phyloP scores from a whole-genome alignment of 2,113 vertebrate genomes.

The Calidris pygmaea region DNA sequence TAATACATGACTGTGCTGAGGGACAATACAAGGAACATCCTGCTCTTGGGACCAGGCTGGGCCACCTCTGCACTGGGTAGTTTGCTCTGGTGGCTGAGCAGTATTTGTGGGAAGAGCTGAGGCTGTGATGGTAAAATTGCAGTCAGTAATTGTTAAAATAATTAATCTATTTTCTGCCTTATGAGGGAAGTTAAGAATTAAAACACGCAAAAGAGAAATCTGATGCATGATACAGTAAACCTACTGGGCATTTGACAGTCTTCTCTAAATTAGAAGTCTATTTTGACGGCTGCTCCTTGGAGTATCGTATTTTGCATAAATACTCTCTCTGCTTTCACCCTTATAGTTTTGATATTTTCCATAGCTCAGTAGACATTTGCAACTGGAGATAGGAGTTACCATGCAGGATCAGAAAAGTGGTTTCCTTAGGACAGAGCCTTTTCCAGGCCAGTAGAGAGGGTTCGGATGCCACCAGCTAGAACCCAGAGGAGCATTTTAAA shows the following conservation, averaged over 20 bases:
- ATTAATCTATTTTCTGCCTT: not conserved
- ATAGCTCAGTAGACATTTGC: not conserved
- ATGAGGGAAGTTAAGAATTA: not conserved
- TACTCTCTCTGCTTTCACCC: not conserved
- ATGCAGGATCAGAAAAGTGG: not conserved
- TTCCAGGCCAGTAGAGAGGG: not conserved
- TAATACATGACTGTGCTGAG: not conserved
- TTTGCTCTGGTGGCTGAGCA: not conserved
- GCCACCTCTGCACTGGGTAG: not conserved
- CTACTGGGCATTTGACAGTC: not conserved
- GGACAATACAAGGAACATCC: not conserved
- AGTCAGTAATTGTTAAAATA: not conserved
- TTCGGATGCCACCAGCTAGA: not conserved
- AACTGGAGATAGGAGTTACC: not conserved
- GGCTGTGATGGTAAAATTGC: not conserved
- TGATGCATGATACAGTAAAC: not conserved
- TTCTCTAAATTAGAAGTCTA: not conserved
- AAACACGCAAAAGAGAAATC: not conserved
- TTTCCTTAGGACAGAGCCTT: not conserved
- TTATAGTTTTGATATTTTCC: not conserved
- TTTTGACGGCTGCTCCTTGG: constrained; percentile 21
- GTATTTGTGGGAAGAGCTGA: not conserved
- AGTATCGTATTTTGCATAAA: not conserved
- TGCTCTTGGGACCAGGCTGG: not conserved
- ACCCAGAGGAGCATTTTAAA: not conserved